Conservation (phyloP, 2,888 invertebrate genomes). For the Drosophila mayaguana region DNA sequence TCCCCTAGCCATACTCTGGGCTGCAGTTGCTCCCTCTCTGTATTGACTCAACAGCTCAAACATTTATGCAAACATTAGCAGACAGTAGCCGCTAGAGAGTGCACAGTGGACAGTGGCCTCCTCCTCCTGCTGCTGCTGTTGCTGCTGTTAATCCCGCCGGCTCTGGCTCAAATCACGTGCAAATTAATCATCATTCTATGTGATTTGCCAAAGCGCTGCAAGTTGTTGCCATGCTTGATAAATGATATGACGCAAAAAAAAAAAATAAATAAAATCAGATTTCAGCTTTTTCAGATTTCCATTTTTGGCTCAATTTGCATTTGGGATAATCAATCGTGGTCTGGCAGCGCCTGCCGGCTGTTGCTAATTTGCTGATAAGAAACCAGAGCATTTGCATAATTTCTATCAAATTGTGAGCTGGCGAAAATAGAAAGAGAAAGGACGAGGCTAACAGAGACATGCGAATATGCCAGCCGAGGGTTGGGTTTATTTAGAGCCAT, state of each 20-base stretch:
- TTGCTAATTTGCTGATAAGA: slow-evolving; percentile 64
- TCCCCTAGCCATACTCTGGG: slow-evolving; percentile 5
- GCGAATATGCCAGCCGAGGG: slow-evolving; percentile 32
- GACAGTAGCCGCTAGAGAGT: slow-evolving; percentile 33
- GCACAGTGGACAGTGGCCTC: slow-evolving; percentile 37
- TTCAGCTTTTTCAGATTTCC: slow-evolving; percentile 9
- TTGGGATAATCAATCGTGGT: slow-evolving; percentile 71
- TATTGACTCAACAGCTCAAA: slow-evolving; percentile 76
- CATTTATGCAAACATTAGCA: slow-evolving; percentile 65
- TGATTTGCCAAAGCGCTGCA: slow-evolving; percentile 33
- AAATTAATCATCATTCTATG: slow-evolving; percentile 68
- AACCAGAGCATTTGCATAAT: slow-evolving; percentile 54
- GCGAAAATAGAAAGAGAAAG: slow-evolving; percentile 1
- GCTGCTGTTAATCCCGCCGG: slow-evolving; percentile 60
- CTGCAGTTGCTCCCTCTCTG: background rate
- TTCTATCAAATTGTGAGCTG: slow-evolving; percentile 40
- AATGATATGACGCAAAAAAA: slow-evolving; percentile 40
- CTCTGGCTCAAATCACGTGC: slow-evolving; percentile 50
- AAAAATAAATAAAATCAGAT: slow-evolving; percentile 14
- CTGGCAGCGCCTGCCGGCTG: slow-evolving; percentile 44
- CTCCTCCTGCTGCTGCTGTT: slow-evolving; percentile 20
- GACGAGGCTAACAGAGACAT: background rate
- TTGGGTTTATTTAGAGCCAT: slow-evolving; percentile 37
- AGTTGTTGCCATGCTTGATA: slow-evolving; percentile 49
- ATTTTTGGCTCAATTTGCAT: slow-evolving; percentile 64